Conservation (phyloP, 2,113 vertebrate species). For the Rattus rattus region DNA sequence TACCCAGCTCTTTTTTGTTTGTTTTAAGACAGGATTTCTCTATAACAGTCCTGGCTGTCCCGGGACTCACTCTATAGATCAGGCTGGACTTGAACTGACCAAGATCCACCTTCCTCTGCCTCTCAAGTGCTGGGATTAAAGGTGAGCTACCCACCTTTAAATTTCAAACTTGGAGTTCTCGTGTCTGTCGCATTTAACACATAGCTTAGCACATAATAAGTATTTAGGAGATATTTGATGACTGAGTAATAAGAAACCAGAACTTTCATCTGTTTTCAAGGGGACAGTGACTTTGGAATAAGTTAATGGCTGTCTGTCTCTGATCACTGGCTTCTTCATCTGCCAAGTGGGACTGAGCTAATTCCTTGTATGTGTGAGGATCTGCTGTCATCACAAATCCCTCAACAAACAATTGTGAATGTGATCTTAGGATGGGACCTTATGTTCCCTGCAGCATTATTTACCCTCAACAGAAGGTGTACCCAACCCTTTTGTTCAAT, state of each 20-base stretch:
- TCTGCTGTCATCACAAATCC: not conserved
- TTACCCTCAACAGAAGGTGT: not conserved
- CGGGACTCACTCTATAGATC: not conserved
- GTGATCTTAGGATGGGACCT: not conserved
- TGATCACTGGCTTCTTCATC: not conserved
- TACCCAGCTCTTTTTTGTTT: not conserved
- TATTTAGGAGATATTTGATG: not conserved
- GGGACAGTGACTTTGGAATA: not conserved
- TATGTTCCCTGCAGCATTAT: not conserved
- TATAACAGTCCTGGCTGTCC: not conserved
- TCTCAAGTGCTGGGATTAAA: not conserved
- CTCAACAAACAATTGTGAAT: not conserved
- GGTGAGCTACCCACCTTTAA: too few relatives aligned
- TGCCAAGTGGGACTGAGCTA: not conserved
- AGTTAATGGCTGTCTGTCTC: not conserved
- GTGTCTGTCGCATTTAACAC: rapidly evolving
- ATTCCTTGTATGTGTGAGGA: not conserved
- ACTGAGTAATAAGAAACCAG: not conserved
- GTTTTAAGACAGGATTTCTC: not conserved
- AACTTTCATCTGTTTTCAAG: not conserved
- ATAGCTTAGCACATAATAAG: not conserved
- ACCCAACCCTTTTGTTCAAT: not conserved
- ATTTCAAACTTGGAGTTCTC: not conserved
- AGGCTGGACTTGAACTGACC: too few relatives aligned
- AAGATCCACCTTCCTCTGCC: too few relatives aligned